phyloP scores from a whole-genome alignment of 2,113 vertebrate genomes.

The Nettapus auritus region DNA sequence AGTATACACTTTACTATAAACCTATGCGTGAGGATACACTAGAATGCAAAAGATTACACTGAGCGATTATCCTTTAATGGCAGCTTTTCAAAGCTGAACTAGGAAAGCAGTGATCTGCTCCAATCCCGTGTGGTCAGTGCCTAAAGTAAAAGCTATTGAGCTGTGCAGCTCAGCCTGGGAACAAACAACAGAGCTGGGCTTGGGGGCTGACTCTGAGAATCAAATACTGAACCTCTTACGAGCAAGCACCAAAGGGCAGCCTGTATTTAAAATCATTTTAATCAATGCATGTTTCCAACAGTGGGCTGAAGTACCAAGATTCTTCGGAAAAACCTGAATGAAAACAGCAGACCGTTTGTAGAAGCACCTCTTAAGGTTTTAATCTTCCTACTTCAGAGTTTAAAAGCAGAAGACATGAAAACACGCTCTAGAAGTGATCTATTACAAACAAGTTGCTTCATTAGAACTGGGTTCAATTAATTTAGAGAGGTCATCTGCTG shows the following conservation, averaged over 20 bases:
- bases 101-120: neutral
- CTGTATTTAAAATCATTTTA: neutral
- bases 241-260: neutral
- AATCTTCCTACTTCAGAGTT: neutral
- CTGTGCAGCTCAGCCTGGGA: neutral
- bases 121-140: neutral
- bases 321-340: neutral
- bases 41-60: neutral
- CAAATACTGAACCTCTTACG: neutral
- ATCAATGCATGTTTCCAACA: neutral
- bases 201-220: neutral
- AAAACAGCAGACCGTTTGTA: neutral
- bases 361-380: neutral
- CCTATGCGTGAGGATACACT: neutral
- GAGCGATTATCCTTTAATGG: conserved; percentile 39
- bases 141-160: neutral
- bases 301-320: neutral
- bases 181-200: neutral
- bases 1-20: neutral
- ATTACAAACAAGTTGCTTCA: conserved; percentile 21
- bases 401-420: neutral
- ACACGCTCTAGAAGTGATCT: neutral
- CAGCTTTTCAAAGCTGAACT: conserved; percentile 21
- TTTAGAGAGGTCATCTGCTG: conserved; percentile 17
- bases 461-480: neutral